These are phyloP conservation scores for Andrena cerasifolii DNA, from an alignment of 1,140 invertebrate species.

Conservation along the genomic window DNA sequence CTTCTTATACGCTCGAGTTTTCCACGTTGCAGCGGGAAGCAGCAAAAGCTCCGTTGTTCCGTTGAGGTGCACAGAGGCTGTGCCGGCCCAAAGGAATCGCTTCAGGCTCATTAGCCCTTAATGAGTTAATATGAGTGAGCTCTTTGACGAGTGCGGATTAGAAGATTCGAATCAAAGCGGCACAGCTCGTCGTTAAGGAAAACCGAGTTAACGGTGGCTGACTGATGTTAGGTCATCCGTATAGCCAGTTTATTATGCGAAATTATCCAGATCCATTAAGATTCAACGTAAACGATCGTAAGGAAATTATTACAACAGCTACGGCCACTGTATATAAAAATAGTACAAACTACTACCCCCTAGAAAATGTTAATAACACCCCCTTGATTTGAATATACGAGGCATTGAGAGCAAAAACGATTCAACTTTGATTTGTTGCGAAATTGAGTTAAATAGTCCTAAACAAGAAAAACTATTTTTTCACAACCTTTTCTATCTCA, in stretches of 20 bases:
- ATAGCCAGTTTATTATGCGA: background rate
- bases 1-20: background rate
- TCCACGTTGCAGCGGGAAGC: background rate
- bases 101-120: conserved; percentile 53
- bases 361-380: too few relatives aligned
- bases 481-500: too few relatives aligned
- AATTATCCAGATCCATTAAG: too few relatives aligned
- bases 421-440: too few relatives aligned
- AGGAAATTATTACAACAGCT: too few relatives aligned
- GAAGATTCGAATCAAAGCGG: conserved; percentile 48
- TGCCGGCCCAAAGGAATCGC: conserved; percentile 17
- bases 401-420: too few relatives aligned
- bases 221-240: background rate
- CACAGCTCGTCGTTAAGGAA: background rate
- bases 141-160: conserved; percentile 41
- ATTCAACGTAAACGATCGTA: too few relatives aligned
- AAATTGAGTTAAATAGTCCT: too few relatives aligned
- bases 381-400: too few relatives aligned
- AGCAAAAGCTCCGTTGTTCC: conserved; percentile 2
- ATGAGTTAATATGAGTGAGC: conserved; percentile 42
- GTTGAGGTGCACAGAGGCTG: background rate
- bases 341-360: too few relatives aligned
- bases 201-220: conserved; percentile 1
- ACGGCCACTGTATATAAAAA: too few relatives aligned
- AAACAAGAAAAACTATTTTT: too few relatives aligned